A percentile compares a stretch with the other conserved stretches of the same genome.
phyloP scores from a whole-genome alignment of 2,888 invertebrate species.

The Pterobdella sp. region DNA sequence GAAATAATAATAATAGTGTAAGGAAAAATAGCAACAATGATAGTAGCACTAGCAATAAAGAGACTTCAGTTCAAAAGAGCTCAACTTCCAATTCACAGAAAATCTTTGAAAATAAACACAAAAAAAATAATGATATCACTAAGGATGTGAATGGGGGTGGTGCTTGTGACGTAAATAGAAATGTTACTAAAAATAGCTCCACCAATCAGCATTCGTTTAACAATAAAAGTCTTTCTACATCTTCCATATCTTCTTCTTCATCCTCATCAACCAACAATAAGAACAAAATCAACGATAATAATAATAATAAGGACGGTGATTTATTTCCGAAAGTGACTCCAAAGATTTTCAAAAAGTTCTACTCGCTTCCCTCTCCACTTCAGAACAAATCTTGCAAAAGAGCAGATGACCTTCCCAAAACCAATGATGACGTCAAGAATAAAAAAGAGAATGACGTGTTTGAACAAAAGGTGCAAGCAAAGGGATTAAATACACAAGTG shows the following conservation, averaged over 20 bases:
- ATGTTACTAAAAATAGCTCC: too few species aligned
- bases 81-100: too few species aligned
- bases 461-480: not conserved
- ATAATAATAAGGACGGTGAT: not conserved
- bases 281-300: not conserved
- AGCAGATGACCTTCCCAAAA: not conserved
- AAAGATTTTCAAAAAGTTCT: constrained; percentile 1
- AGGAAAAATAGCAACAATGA: not conserved
- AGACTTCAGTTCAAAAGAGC: not conserved
- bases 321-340: not conserved
- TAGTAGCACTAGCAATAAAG: not conserved
- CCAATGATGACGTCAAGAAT: not conserved
- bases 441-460: not conserved
- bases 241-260: not conserved
- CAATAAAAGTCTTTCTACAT: not conserved
- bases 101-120: not conserved
- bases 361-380: not conserved
- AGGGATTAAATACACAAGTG: not conserved
- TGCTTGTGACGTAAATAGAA: too few species aligned
- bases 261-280: not conserved
- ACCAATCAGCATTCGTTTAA: not conserved
- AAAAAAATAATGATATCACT: not conserved
- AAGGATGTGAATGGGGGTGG: not conserved
- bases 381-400: not conserved
- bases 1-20: not conserved